These are phyloP conservation scores for Pygoscelis antarcticus DNA, from an alignment of 2,113 vertebrate genomes.

Conservation along the genomic window DNA sequence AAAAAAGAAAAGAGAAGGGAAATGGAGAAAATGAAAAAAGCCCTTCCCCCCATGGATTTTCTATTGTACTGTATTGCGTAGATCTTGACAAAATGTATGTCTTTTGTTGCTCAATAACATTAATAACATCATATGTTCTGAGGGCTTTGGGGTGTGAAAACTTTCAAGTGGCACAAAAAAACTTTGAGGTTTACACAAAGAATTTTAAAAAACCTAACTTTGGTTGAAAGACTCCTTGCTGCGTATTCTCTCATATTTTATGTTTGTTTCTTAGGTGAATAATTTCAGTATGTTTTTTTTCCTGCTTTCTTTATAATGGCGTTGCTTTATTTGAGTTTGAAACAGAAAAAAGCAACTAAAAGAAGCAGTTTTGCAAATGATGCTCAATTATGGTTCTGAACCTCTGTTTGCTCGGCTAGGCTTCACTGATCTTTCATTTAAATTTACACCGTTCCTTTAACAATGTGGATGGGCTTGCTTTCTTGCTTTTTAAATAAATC, in stretches of 20 bases:
- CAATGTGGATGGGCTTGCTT: neutral
- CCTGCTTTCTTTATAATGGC: neutral
- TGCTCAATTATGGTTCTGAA: neutral
- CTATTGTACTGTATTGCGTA: neutral
- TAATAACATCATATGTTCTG: neutral
- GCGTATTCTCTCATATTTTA: neutral
- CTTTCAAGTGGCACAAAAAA: neutral
- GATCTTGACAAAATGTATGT: neutral
- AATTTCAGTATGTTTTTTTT: neutral
- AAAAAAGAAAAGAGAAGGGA: neutral
- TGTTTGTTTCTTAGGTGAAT: neutral
- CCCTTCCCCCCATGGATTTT: neutral
- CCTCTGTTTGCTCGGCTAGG: neutral
- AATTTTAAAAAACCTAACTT: neutral
- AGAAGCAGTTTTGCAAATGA: slow-evolving; percentile 16
- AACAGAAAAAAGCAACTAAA: slow-evolving; percentile 4
- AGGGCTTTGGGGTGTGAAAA: neutral
- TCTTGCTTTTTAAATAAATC: neutral
- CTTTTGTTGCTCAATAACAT: neutral
- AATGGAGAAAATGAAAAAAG: neutral
- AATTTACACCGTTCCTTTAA: neutral
- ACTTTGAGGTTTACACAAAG: neutral
- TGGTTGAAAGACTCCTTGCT: neutral
- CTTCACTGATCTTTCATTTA: slow-evolving; percentile 10
- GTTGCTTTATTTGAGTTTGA: neutral